Conservation (phyloP, 2,113 vertebrate species). For the Gallinago paraguaiae region DNA sequence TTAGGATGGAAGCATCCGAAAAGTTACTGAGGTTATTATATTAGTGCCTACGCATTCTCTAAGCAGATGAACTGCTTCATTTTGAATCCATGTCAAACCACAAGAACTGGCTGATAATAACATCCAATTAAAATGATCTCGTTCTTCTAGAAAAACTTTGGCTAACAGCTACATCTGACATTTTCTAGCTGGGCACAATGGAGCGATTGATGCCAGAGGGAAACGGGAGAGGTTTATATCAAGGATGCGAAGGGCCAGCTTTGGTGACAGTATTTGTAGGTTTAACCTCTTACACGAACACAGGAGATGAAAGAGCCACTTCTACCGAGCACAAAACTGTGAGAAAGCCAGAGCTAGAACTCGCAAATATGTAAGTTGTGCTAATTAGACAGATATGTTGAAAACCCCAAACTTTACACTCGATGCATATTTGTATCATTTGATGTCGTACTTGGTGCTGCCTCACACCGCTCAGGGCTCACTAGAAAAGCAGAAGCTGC, state of each 20-base stretch:
- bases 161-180: not conserved
- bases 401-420: conserved; percentile 7
- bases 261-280: not conserved
- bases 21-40: not conserved
- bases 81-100: conserved; percentile 47
- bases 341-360: not conserved
- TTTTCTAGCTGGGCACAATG: not conserved
- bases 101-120: conserved; percentile 48
- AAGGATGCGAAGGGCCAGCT: not conserved
- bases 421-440: not conserved
- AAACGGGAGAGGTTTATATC: not conserved
- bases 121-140: conserved; percentile 24
- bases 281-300: not conserved
- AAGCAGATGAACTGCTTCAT: conserved; percentile 29
- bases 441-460: conserved; percentile 44
- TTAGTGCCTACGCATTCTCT: not conserved
- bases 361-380: not conserved
- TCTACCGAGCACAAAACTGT: not conserved
- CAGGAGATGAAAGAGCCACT: conserved; percentile 12
- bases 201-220: not conserved
- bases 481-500: conserved; percentile 23
- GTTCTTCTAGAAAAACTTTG: not conserved
- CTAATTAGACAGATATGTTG: conserved; percentile 51
- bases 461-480: not conserved
- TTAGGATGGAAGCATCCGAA: conserved; percentile 25